These are phyloP conservation scores for Chloroceryle amazona DNA, from an alignment of 2,797 vertebrate genomes.

Conservation along the genomic window DNA sequence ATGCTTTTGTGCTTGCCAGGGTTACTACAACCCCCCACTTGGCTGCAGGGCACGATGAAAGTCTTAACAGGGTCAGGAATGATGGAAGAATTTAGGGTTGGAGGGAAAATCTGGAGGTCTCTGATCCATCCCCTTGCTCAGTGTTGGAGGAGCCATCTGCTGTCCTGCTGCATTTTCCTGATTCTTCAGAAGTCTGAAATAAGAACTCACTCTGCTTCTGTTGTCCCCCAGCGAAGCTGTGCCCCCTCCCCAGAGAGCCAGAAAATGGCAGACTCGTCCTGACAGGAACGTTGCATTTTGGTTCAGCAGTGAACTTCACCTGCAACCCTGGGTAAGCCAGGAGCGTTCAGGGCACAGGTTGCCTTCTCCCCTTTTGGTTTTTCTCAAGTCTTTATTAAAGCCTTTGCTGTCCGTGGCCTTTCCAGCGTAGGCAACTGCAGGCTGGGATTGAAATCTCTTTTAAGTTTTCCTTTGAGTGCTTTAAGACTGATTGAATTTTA, in stretches of 20 bases:
- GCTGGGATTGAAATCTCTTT: background rate
- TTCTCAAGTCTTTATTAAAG: background rate
- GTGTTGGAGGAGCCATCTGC: background rate
- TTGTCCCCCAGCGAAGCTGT: background rate
- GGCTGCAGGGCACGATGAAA: background rate
- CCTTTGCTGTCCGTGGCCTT: background rate
- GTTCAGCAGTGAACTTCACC: slow-evolving; percentile 8
- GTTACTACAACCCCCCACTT: background rate
- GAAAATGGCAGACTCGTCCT: background rate
- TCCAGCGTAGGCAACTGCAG: fast-evolving
- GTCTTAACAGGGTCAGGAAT: fast-evolving
- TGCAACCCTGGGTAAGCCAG: slow-evolving; percentile 45
- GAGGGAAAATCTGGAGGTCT: background rate
- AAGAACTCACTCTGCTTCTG: background rate
- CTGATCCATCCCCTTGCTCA: background rate
- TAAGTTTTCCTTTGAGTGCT: background rate
- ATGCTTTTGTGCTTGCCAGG: fast-evolving
- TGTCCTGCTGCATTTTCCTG: background rate
- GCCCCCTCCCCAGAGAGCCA: background rate
- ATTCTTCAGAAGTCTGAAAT: background rate
- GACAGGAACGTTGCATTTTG: fast-evolving
- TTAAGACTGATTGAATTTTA: background rate
- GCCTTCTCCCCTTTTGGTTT: fast-evolving
- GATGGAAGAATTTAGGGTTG: fast-evolving
- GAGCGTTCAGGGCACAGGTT: background rate